Evolutionary conservation across 2,797 vertebrate genomes (phyloP).

Genomic region (Varecia variegata): DNA sequence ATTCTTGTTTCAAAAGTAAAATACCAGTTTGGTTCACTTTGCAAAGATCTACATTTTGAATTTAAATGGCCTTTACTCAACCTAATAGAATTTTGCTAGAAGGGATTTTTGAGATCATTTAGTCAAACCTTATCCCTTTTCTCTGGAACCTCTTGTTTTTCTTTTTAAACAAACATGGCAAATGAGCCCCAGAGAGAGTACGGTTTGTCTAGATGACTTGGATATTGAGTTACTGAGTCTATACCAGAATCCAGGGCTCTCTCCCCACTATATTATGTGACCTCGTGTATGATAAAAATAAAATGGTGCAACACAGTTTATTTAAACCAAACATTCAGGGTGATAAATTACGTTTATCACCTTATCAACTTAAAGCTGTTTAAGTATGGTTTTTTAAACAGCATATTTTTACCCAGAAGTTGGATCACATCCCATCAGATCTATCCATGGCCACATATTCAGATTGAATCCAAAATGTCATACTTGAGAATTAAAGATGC

Average conservation of each 20-base stretch:
- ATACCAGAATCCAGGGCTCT: not conserved
- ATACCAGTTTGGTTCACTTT: constrained; percentile 25
- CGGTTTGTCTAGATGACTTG: constrained; percentile 35
- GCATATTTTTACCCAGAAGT: constrained; percentile 21
- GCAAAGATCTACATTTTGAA: constrained; percentile 9
- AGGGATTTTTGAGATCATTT: constrained; percentile 7
- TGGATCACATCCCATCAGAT: not conserved
- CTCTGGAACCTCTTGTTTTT: constrained; percentile 8
- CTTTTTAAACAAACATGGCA: constrained; percentile 37
- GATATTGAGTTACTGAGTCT: constrained; percentile 47
- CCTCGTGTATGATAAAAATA: constrained; percentile 63
- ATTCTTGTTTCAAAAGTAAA: constrained; percentile 49
- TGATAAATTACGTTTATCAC: not conserved
- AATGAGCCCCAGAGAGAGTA: constrained; percentile 35
- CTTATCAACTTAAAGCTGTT: not conserved
- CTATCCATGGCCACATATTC: constrained; percentile 6
- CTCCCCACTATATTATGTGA: constrained; percentile 46
- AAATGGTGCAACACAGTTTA: constrained; percentile 36
- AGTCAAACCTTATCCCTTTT: constrained; percentile 25
- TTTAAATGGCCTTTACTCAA: constrained; percentile 40
- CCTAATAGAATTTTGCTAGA: constrained; percentile 47
- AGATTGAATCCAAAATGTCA: constrained; percentile 32
- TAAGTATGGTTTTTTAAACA: constrained; percentile 39
- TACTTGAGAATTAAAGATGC: not conserved
- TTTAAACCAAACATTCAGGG: constrained; percentile 26